These are phyloP conservation scores for Podabrus alpinus DNA, from an alignment of 2,888 invertebrate species.

Conservation along the genomic window DNA sequence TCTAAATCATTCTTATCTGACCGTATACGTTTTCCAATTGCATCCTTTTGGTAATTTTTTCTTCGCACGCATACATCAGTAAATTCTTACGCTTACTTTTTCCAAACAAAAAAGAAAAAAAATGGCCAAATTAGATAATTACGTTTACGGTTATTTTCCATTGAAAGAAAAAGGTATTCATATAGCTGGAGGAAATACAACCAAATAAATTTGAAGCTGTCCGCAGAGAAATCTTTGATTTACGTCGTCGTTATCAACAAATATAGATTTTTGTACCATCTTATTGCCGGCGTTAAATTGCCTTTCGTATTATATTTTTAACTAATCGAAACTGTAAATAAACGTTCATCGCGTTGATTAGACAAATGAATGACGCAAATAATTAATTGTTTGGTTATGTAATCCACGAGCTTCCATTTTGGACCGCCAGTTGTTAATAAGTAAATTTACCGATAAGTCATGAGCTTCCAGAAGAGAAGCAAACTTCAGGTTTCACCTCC, in stretches of 20 bases:
- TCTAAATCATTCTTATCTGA: slow-evolving; percentile 28
- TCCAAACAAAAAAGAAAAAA: not conserved
- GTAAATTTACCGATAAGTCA: not conserved
- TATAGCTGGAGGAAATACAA: not conserved
- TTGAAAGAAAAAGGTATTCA: not conserved
- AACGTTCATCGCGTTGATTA: not conserved
- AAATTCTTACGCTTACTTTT: not conserved
- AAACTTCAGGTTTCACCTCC: not conserved
- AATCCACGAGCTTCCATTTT: too few species aligned
- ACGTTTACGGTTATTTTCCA: not conserved
- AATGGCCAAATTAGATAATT: not conserved
- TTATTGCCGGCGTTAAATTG: not conserved
- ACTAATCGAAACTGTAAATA: not conserved
- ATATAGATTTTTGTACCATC: not conserved
- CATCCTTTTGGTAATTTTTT: slow-evolving; percentile 17
- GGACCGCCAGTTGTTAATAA: too few species aligned
- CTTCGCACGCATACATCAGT: slow-evolving; percentile 9
- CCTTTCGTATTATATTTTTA: not conserved
- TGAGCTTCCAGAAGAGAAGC: not conserved
- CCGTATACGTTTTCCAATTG: slow-evolving; percentile 15
- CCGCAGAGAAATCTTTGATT: not conserved
- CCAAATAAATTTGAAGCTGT: not conserved
- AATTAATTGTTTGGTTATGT: too few species aligned
- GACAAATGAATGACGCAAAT: not conserved
- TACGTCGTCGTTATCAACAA: not conserved